Percentiles rank a stretch among this genome's conserved stretches.
Conservation (phyloP, 2,797 vertebrate species). For the Ceryle rudis region DNA sequence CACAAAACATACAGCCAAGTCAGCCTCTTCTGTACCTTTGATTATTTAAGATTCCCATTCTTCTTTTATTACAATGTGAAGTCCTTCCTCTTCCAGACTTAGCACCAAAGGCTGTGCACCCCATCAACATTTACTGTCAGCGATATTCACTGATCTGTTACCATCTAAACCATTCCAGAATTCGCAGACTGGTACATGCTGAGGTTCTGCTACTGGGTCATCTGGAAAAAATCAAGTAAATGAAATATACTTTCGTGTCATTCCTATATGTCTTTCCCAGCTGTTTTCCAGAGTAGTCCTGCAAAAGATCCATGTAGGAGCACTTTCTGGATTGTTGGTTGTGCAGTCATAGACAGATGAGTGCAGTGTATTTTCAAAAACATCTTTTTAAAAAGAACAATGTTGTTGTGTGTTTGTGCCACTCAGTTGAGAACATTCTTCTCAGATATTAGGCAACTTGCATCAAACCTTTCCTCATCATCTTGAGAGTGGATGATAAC, state of each 20-base stretch:
- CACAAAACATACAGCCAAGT: neutral
- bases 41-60: conserved; percentile 18
- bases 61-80: conserved; percentile 17
- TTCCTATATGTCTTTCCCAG: conserved; percentile 19
- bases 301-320: neutral
- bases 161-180: conserved; percentile 46
- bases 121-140: conserved; percentile 33
- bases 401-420: neutral
- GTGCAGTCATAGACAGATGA: neutral
- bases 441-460: neutral
- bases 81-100: neutral
- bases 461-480: neutral
- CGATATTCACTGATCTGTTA: conserved; percentile 12
- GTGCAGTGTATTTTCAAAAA: neutral
- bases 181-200: conserved; percentile 60
- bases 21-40: conserved; percentile 17
- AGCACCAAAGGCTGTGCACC: conserved; percentile 19
- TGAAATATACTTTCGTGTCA: conserved; percentile 45
- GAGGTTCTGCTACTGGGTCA: conserved; percentile 64
- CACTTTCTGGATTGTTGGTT: neutral
- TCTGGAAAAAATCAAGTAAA: conserved; percentile 67
- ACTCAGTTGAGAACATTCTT: neutral
- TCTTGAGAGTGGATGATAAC: rapidly evolving
- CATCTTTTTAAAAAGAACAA: neutral
- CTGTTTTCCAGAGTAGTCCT: conserved; percentile 52